A percentile compares a stretch with the other conserved stretches of the same genome.
These are phyloP conservation scores for Dromas ardeola DNA, from an alignment of 2,113 vertebrate species.

Conservation along the genomic window DNA sequence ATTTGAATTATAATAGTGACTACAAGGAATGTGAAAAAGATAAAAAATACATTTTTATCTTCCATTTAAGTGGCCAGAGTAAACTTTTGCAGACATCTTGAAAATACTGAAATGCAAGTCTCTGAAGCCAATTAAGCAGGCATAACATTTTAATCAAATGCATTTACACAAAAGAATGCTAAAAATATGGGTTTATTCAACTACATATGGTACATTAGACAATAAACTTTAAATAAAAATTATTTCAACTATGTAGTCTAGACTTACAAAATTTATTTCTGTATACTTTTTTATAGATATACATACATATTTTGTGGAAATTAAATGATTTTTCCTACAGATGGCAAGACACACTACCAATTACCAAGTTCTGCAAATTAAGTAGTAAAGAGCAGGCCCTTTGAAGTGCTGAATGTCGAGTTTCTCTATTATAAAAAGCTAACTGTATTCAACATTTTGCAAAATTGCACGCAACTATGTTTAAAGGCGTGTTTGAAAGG, in stretches of 20 bases:
- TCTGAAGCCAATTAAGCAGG: not conserved
- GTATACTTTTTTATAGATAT: not conserved
- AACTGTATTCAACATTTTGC: not conserved
- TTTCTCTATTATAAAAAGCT: not conserved
- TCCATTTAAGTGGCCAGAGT: not conserved
- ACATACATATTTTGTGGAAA: not conserved
- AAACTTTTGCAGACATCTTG: not conserved
- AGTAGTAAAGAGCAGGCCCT: constrained; percentile 8
- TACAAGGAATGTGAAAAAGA: not conserved
- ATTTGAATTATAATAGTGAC: not conserved
- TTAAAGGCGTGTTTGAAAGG: not conserved
- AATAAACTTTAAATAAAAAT: not conserved
- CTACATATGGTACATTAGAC: not conserved
- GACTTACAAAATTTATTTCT: not conserved
- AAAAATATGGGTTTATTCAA: constrained; percentile 11
- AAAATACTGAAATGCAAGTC: not conserved
- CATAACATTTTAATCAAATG: not conserved
- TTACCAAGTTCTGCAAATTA: constrained; percentile 3
- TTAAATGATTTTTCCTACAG: not conserved
- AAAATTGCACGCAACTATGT: not conserved
- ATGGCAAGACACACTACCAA: not conserved
- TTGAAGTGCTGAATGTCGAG: not conserved
- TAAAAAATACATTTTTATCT: rapidly evolving
- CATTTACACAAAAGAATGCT: not conserved
- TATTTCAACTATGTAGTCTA: not conserved